Evolutionary conservation across 2,113 vertebrate species (phyloP), one percentile per base, ranked within the genome.

Genomic region (Cinclus mexicanus): DNA sequence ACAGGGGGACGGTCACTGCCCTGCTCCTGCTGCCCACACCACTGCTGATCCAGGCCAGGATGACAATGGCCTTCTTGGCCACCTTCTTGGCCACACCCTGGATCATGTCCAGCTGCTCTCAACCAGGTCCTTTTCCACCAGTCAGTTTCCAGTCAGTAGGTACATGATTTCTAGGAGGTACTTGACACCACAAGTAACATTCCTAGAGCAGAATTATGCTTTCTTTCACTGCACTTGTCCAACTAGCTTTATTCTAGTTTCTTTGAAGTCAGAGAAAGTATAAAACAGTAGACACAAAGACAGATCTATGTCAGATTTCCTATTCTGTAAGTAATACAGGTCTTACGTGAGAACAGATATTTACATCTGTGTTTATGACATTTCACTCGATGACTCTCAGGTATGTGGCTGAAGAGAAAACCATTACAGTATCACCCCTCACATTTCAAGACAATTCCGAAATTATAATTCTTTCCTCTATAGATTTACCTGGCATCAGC

Each of bases 61-160:
- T 70, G 55, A 9, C 65, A 29, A 3, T 1, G 19, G 44, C 65
- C 44, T 50, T 23, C 65, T 70, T 8, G 79, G 46, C 2, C 46
- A 29, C 37, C 65, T n/a, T n/a, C n/a, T n/a, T 83, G 65, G 55
- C 24, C 37, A 83, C 35, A 15, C 3, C 0, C 47, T 71, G 80
- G 8, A 3, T 37, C 31, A 37, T 21, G 13, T 14, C 35, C 47
- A 31, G 80, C 25, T 0, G 0, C 25, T 44, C 21, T 2, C 0
- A 0, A 13, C 0, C 37, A 46, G 10, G 47, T 21, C 17, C 26
- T 63, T 37, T 83, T 37, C 39, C 26, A 46, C 17, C 9, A 22
- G 39, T 2, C 16, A 37, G 5, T 26, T 63, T 31, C 39, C 26
- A 72, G 25, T 46, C 21, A 31, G 10, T 25, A 37, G 12, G 8